Evolutionary conservation across 2,113 vertebrate species (phyloP).

Genomic region (Pygathrix nemaeus): DNA sequence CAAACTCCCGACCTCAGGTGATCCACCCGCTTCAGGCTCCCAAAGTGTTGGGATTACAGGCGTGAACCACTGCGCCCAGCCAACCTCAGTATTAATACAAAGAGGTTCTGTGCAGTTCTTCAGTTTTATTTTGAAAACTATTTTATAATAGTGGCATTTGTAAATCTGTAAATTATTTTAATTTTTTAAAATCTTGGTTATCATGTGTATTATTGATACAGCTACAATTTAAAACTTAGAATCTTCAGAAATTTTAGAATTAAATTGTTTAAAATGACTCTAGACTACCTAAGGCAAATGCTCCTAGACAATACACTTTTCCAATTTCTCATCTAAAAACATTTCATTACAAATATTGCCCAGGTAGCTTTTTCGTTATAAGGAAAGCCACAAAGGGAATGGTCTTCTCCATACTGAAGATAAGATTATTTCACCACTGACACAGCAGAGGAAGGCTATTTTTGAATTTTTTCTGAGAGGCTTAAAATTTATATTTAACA

Average conservation of each 20-base stretch:
- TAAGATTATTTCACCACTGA: conserved; percentile 29
- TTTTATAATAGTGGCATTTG: background rate
- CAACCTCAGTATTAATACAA: background rate
- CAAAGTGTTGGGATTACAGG: too few relatives aligned
- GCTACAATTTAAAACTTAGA: conserved; percentile 51
- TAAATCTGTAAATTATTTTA: background rate
- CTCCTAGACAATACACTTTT: conserved; percentile 46
- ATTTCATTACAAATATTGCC: conserved; percentile 29
- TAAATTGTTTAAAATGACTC: conserved; percentile 51
- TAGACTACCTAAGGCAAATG: conserved; percentile 38
- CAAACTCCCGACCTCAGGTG: too few relatives aligned
- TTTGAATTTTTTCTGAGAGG: conserved; percentile 35
- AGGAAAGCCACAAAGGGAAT: conserved; percentile 7
- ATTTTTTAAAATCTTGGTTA: conserved; percentile 17
- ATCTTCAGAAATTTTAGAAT: conserved; percentile 52
- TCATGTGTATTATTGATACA: background rate
- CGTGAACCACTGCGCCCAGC: too few relatives aligned
- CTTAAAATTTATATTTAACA: conserved; percentile 48
- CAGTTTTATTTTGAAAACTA: background rate
- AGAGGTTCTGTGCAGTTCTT: background rate
- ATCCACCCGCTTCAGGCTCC: too few relatives aligned
- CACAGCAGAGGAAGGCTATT: background rate
- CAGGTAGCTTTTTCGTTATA: conserved; percentile 42
- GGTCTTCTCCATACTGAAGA: background rate
- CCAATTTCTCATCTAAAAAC: conserved; percentile 32